Evolutionary conservation across 2,797 vertebrate genomes (phyloP).

Genomic region (Danio tinwini): DNA sequence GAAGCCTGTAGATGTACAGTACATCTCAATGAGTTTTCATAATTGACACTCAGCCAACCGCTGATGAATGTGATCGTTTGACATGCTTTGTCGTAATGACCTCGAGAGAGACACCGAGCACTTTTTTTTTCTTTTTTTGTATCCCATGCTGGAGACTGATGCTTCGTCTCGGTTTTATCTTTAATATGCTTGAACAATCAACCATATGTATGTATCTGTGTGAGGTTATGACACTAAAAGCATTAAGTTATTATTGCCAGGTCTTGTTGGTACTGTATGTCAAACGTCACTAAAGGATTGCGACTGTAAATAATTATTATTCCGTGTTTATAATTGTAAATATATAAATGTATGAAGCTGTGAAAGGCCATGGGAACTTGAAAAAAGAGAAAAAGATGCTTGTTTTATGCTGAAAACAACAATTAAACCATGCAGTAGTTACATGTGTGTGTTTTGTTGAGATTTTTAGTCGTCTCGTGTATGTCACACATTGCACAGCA

Average conservation of each 20-base stretch:
- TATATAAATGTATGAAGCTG: constrained; percentile 61
- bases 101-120: constrained; percentile 61
- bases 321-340: constrained; percentile 62
- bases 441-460: not conserved
- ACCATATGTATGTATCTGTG: constrained; percentile 54
- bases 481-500: not conserved
- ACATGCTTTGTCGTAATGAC: constrained; percentile 45
- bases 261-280: constrained; percentile 66
- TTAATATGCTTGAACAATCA: constrained; percentile 74
- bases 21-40: not conserved
- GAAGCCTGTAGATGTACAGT: constrained; percentile 16
- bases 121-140: constrained; percentile 70
- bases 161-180: constrained; percentile 37
- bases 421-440: constrained; percentile 49
- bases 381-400: constrained; percentile 55
- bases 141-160: constrained; percentile 37
- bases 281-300: constrained; percentile 53
- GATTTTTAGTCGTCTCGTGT: not conserved
- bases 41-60: not conserved
- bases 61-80: constrained; percentile 34
- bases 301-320: constrained; percentile 67
- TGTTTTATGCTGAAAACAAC: constrained; percentile 46
- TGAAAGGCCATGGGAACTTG: constrained; percentile 74
- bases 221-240: constrained; percentile 65
- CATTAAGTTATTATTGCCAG: constrained; percentile 56